phyloP scores from a whole-genome alignment of 2,888 invertebrate genomes.

The Abrostola triplasia region DNA sequence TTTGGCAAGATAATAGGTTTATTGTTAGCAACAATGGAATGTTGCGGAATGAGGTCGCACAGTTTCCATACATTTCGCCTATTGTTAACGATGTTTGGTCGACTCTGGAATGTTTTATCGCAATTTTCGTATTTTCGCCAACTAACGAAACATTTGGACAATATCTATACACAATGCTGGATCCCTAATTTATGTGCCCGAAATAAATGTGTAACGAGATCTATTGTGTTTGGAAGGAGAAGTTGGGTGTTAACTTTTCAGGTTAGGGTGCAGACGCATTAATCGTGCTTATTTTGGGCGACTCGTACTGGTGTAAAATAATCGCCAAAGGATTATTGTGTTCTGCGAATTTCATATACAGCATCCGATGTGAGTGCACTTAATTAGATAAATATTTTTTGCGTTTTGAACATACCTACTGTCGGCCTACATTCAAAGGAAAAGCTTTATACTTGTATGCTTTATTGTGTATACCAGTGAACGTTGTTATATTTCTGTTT shows the following conservation, averaged over 20 bases:
- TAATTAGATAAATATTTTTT: too few relatives aligned
- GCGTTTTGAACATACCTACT: too few relatives aligned
- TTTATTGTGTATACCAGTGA: too few relatives aligned
- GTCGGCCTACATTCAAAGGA: too few relatives aligned
- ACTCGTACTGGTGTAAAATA: too few relatives aligned
- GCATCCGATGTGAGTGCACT: too few relatives aligned
- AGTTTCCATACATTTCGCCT: slow-evolving; percentile 47
- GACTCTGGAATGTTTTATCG: slow-evolving; percentile 39
- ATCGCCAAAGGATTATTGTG: too few relatives aligned
- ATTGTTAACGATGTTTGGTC: slow-evolving; percentile 42
- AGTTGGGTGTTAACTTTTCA: slow-evolving; percentile 6
- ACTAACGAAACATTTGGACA: slow-evolving; percentile 34
- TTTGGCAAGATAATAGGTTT: slow-evolving; percentile 66
- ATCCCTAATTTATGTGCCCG: slow-evolving; percentile 37
- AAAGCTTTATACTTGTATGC: too few relatives aligned
- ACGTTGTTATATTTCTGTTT: too few relatives aligned
- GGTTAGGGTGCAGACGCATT: neutral
- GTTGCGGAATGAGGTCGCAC: slow-evolving; percentile 48
- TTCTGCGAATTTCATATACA: too few relatives aligned
- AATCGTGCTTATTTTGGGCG: too few relatives aligned
- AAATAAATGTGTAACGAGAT: slow-evolving; percentile 38
- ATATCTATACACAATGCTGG: slow-evolving; percentile 31
- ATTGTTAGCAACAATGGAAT: slow-evolving; percentile 63
- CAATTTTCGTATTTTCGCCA: slow-evolving; percentile 33
- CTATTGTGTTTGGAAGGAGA: slow-evolving; percentile 31